Base-by-base conservation (phyloP, 2,113 vertebrate genomes). In the Dryoscopus gambensis region DNA sequence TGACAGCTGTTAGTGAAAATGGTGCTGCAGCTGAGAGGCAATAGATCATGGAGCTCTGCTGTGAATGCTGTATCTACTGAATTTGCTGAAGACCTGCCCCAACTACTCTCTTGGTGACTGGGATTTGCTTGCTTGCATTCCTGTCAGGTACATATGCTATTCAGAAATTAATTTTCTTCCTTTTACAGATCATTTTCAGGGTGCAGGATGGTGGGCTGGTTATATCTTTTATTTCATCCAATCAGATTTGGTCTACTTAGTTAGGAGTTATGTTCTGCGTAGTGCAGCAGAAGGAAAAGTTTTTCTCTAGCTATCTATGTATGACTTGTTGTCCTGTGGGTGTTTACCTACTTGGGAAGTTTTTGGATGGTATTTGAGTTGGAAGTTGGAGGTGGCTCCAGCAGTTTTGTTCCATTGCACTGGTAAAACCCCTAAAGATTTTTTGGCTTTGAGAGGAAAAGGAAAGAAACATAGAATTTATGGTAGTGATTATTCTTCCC, bases 141-240 rank as follows among this genome's bases (percentile, higher is more conserved):
- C 53, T 49, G 4, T 22, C 1, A 4, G 13, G 19, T 31, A 56
- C 0, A 1, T 33, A 30, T 31, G 7, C 4, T 52, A 33, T 44
- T 70, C 56, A 52, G 18, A 11, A 56, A 35, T 47, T 52, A 78
- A 22, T 9, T 59, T 53, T 42, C 17, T 46, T 67, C 24, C 11
- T 81, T 74, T 78, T 33, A 47, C 12, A 84, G 64, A 52, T 33
- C 4, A 8, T 85, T 83, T 88, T 46, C 22, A 37, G 42, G 10
- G 22, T 65, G 7, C 15, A 49, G 31, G n/a, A 30, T 28, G 2
- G 15, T 87, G 17, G 3, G 4, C 15, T 92, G 27, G 2, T 70
- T 65, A 2, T 20, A 25, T 15, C 19, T 49, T 56, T 46, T 9
- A 7, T 83, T 62, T 79, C 23, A 46, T 31, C 19, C 46, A 37